Conservation (phyloP, 2,888 invertebrate genomes). For the Gortyna flavago region DNA sequence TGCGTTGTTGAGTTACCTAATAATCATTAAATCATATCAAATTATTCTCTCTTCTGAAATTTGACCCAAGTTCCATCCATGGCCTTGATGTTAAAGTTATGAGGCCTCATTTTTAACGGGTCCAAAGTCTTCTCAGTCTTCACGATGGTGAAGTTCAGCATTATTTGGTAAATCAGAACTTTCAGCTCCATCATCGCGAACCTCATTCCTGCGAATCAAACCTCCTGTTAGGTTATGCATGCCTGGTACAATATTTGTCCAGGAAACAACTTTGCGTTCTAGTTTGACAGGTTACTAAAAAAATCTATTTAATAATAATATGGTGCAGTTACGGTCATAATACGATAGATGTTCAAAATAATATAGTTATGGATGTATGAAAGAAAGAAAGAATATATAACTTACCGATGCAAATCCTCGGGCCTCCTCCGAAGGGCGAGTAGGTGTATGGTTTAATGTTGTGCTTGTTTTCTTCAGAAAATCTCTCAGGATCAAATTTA, state of each 20-base stretch:
- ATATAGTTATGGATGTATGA: no score
- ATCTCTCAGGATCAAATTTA: slow-evolving; percentile 85
- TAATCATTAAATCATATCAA: neutral
- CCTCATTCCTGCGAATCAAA: slow-evolving; percentile 73
- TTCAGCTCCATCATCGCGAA: slow-evolving; percentile 85
- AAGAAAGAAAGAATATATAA: no score
- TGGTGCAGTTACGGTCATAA: no score
- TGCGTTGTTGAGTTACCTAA: neutral
- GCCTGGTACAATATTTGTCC: neutral
- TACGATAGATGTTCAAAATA: no score
- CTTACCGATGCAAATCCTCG: slow-evolving; percentile 89
- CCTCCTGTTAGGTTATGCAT: neutral
- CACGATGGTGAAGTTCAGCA: slow-evolving; percentile 78
- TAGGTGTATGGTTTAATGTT: slow-evolving; percentile 86
- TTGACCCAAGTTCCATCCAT: slow-evolving; percentile 30
- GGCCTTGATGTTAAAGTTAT: slow-evolving; percentile 71
- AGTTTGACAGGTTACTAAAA: no score
- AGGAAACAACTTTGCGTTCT: no score
- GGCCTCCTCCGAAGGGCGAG: slow-evolving; percentile 89
- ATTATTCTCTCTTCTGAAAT: slow-evolving; percentile 32
- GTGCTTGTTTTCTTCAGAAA: slow-evolving; percentile 83
- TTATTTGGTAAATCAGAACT: slow-evolving; percentile 76
- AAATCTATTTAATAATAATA: no score
- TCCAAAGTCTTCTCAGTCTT: slow-evolving; percentile 79
- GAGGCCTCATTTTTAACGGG: slow-evolving; percentile 75